Evolutionary conservation across 1,140 invertebrate genomes (phyloP), one percentile per base, ranked within the genome.

Genomic region (Popillia japonica): DNA sequence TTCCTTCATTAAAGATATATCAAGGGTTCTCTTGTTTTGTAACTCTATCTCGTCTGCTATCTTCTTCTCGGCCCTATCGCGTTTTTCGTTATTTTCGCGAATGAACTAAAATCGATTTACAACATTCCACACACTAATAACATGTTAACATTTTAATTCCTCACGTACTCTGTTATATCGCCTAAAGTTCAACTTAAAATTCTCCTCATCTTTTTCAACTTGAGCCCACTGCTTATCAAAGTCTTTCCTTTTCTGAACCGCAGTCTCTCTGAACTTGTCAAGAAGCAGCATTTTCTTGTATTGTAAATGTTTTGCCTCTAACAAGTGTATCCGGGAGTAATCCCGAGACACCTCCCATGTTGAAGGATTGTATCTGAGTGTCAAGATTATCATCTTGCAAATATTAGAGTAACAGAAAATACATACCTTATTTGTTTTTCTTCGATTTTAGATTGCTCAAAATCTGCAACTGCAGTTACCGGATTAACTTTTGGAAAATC

Each of bases 61-160:
- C 44, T 81, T 81, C 27, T 77, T 77, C 59, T 79, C 75, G 6
- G 81, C 79, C 42, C 80, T 48, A 14, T 75, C 78, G 44, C 77
- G 59, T 73, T 81, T 81, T 40, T 79, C 80, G 10, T 78, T 44
- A 42, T 81, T 81, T 55, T 81, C 79, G 11, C 75, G 79, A 11
- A 79, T 48, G 73, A 80, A 81, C 81, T 82, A 48, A 11, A 6
- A 27, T 72, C 11, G 41, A 61, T 6, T 11, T 2, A 61, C 9
- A 17, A 64, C 0, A 68, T 14, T 68, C 6, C 10, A 48, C n/a
- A n/a, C n/a, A n/a, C n/a, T n/a, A n/a, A n/a, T n/a, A n/a, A n/a
- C n/a, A n/a, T n/a, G n/a, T 14, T 48, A 14, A 14, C 8, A 48
- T 48, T 7, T 7, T 48, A 48, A 48, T 48, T 34, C 27, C 4